phyloP scores from a whole-genome alignment of 2,113 vertebrate genomes.

The Phyllostomus hastatus region DNA sequence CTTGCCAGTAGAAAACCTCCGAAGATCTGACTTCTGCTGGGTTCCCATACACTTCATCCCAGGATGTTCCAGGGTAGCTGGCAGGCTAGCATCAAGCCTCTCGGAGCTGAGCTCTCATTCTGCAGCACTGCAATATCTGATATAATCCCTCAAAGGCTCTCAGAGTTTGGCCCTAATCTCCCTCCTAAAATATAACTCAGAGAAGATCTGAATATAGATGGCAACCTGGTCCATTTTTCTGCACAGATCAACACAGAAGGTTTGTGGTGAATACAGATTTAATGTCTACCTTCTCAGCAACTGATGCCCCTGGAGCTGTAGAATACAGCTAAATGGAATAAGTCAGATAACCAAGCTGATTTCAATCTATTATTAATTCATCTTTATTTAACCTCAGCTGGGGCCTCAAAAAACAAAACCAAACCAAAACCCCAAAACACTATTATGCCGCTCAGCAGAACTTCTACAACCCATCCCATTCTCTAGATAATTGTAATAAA shows the following conservation, averaged over 20 bases:
- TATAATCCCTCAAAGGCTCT: constrained; percentile 44
- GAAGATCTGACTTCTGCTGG: background rate
- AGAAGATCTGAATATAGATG: constrained; percentile 56
- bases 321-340: constrained; percentile 17
- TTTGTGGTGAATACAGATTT: constrained; percentile 44
- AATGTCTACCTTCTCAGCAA: constrained; percentile 40
- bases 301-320: background rate
- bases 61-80: constrained; percentile 15
- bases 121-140: constrained; percentile 6
- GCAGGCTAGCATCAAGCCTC: background rate
- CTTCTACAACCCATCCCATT: background rate
- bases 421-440: background rate
- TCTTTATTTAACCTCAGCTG: constrained; percentile 40
- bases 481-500: background rate
- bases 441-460: background rate
- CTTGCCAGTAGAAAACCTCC: background rate
- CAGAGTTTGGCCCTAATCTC: constrained; percentile 42
- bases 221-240: constrained; percentile 41
- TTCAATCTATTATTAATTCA: constrained; percentile 42
- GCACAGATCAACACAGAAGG: constrained; percentile 35
- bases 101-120: constrained; percentile 7
- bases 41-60: background rate
- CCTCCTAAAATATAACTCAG: constrained; percentile 40
- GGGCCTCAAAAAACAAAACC: background rate
- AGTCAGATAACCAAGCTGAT: constrained; percentile 27